Percentiles rank a stretch among this genome's conserved stretches.
phyloP scores from a whole-genome alignment of 2,113 vertebrate species.

The Meriones unguiculatus region DNA sequence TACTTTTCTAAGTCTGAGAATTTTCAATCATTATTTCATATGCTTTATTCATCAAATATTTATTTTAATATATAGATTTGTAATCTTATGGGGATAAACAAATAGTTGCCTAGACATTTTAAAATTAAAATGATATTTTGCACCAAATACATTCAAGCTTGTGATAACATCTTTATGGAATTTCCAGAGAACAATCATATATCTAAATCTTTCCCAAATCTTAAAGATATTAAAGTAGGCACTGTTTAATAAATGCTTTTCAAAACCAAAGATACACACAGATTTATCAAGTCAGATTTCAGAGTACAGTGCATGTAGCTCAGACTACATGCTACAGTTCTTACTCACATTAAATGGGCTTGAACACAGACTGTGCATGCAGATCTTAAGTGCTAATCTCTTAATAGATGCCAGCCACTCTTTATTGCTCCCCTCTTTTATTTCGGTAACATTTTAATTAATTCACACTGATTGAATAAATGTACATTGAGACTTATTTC shows the following conservation, averaged over 20 bases:
- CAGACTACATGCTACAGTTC: conserved; percentile 60
- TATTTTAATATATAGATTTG: background rate
- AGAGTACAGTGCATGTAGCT: background rate
- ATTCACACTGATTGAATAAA: conserved; percentile 94
- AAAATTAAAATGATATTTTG: conserved; percentile 40
- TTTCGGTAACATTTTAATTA: conserved; percentile 93
- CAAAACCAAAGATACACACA: background rate
- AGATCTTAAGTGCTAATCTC: conserved; percentile 87
- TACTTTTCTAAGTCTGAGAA: background rate
- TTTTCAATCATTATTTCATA: background rate
- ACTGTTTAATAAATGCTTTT: background rate
- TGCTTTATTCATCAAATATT: background rate
- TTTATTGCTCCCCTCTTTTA: conserved; percentile 89
- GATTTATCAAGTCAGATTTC: conserved; percentile 14
- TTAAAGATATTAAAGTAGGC: background rate
- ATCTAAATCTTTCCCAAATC: background rate
- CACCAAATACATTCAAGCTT: background rate
- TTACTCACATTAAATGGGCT: conserved; percentile 83
- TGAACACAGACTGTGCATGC: conserved; percentile 83
- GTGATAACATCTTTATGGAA: background rate
- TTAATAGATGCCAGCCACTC: conserved; percentile 91
- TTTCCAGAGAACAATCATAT: background rate
- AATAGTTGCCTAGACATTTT: background rate
- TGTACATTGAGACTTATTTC: conserved; percentile 92
- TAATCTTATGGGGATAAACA: background rate